These are phyloP conservation scores for Papilio xuthus DNA, from an alignment of 1,140 invertebrate species.

Conservation along the genomic window DNA sequence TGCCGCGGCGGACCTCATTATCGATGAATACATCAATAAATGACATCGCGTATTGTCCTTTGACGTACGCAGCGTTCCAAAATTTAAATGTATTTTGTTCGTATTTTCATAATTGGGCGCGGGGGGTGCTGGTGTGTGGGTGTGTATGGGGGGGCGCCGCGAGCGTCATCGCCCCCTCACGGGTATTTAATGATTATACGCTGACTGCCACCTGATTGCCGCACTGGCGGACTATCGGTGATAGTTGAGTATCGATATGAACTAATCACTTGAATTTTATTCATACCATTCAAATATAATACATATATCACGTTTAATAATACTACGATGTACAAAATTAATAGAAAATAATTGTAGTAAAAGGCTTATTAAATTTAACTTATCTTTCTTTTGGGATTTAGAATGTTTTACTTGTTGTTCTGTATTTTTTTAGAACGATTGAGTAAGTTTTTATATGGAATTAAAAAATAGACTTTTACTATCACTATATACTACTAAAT, in stretches of 20 bases:
- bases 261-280: conserved; percentile 50
- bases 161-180: conserved; percentile 76
- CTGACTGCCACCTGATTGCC: conserved; percentile 81
- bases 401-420: no score
- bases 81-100: conserved; percentile 79
- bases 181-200: conserved; percentile 82
- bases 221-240: conserved; percentile 63
- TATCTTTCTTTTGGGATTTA: no score
- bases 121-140: conserved; percentile 48
- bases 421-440: no score
- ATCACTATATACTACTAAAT: no score
- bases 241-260: conserved; percentile 65
- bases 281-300: background rate
- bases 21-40: conserved; percentile 61
- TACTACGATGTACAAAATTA: no score
- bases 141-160: conserved; percentile 58
- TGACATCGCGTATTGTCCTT: conserved; percentile 52
- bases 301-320: no score
- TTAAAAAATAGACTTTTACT: no score
- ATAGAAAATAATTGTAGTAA: no score
- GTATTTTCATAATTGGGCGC: conserved; percentile 80
- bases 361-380: no score
- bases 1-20: conserved; percentile 50
- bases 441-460: no score
- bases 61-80: conserved; percentile 63